A percentile compares a stretch with the other conserved stretches of the same genome.
phyloP scores from a whole-genome alignment of 2,888 invertebrate species.

The Frankliniella intonsa region DNA sequence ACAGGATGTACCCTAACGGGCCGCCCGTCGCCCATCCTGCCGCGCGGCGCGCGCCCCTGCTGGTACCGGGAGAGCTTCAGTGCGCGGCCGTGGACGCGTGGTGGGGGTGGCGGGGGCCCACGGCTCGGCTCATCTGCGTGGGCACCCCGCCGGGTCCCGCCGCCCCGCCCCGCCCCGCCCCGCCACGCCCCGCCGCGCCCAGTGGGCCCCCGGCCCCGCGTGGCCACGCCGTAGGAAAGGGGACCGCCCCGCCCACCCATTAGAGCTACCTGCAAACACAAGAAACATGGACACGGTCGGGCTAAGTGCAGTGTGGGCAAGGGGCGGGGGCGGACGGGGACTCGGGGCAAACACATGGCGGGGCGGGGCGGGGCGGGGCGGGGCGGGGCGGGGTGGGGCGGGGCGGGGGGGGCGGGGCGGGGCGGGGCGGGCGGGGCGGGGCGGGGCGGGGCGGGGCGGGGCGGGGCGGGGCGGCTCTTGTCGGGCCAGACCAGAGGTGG shows the following conservation, averaged over 20 bases:
- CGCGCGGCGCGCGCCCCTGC: too few relatives aligned
- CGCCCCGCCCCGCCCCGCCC: background rate
- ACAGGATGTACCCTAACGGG: background rate
- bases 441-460: background rate
- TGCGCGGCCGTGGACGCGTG: too few relatives aligned
- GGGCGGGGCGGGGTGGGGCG: too few relatives aligned
- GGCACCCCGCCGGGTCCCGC: background rate
- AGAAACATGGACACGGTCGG: constrained; percentile 10
- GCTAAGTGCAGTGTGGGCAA: background rate
- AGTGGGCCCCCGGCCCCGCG: too few relatives aligned
- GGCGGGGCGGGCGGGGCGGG: background rate
- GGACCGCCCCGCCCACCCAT: background rate
- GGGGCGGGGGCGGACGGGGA: background rate
- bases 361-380: background rate
- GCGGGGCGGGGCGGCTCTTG: too few relatives aligned
- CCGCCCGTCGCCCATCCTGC: too few relatives aligned
- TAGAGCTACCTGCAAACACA: constrained; percentile 6
- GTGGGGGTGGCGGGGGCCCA: background rate
- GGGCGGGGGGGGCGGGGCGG: background rate
- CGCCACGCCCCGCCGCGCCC: too few relatives aligned
- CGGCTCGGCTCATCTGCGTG: background rate
- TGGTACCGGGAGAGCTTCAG: too few relatives aligned
- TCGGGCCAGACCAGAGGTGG: too few relatives aligned
- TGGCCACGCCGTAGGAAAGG: too few relatives aligned
- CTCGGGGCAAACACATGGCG: too few relatives aligned